Percentiles rank a stretch among this genome's conserved stretches.
Conservation (phyloP, 2,888 invertebrate genomes). For the Palloptera scutellata region DNA sequence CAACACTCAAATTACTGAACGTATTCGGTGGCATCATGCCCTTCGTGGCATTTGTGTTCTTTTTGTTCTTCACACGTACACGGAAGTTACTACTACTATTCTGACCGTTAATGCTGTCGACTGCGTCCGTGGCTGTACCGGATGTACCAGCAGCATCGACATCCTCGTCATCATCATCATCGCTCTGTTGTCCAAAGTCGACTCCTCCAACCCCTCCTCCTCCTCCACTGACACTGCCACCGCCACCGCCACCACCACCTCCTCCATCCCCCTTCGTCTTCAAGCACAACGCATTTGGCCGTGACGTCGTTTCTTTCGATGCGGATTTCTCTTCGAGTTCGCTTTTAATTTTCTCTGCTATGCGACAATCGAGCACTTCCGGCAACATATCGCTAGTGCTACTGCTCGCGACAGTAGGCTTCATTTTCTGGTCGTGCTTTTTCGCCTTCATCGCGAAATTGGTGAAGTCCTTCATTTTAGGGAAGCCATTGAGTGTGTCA, state of each 20-base stretch:
- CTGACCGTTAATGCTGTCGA: slow-evolving; percentile 33
- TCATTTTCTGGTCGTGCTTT: slow-evolving; percentile 48
- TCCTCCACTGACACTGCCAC: slow-evolving; percentile 35
- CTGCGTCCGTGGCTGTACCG: slow-evolving; percentile 42
- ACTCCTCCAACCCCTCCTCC: slow-evolving; percentile 42
- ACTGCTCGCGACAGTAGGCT: slow-evolving; percentile 26
- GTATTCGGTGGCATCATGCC: slow-evolving; percentile 33
- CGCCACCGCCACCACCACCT: slow-evolving; percentile 36
- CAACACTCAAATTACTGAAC: slow-evolving; percentile 33
- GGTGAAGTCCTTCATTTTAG: slow-evolving; percentile 49
- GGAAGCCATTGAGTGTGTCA: slow-evolving; percentile 57
- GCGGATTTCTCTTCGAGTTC: slow-evolving; percentile 61
- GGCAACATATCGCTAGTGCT: slow-evolving; percentile 53
- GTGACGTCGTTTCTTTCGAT: slow-evolving; percentile 49
- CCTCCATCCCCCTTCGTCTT: slow-evolving; percentile 49
- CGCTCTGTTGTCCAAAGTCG: slow-evolving; percentile 35
- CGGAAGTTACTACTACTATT: slow-evolving; percentile 45
- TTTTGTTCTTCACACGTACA: slow-evolving; percentile 39
- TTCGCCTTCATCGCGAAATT: slow-evolving; percentile 55
- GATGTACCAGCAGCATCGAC: slow-evolving; percentile 43
- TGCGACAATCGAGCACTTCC: slow-evolving; percentile 63
- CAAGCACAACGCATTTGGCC: slow-evolving; percentile 50
- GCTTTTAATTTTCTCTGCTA: slow-evolving; percentile 64
- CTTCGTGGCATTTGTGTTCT: slow-evolving; percentile 24
- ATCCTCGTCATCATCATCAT: slow-evolving; percentile 55